Evolutionary conservation across 2,888 invertebrate species (phyloP).

Genomic region (Molanna angustata): DNA sequence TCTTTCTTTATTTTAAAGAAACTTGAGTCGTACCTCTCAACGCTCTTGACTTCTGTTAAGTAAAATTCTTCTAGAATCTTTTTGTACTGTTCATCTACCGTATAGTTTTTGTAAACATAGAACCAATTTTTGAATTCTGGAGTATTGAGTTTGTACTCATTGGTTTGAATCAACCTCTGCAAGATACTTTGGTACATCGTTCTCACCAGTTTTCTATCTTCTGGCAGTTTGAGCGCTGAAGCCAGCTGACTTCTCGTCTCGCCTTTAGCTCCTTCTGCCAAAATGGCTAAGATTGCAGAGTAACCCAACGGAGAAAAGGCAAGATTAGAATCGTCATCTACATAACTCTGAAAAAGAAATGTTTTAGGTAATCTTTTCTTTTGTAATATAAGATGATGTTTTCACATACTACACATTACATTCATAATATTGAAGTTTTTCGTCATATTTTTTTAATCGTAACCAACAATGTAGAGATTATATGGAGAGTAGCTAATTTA

Average conservation of each 20-base stretch:
- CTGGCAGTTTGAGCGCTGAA: slow-evolving; percentile 55
- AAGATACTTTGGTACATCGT: slow-evolving; percentile 51
- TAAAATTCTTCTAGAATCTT: slow-evolving; percentile 58
- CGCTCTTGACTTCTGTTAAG: slow-evolving; percentile 60
- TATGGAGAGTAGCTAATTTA: too few species aligned
- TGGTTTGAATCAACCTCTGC: slow-evolving; percentile 50
- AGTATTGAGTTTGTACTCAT: slow-evolving; percentile 50
- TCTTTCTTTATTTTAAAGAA: slow-evolving; percentile 42
- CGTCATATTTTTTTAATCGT: too few species aligned
- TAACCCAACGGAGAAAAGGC: slow-evolving; percentile 66
- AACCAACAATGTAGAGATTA: too few species aligned
- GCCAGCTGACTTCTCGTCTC: slow-evolving; percentile 59
- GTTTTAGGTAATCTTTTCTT: too few species aligned
- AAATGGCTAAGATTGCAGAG: slow-evolving; percentile 59
- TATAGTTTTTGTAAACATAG: slow-evolving; percentile 65
- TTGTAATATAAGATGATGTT: too few species aligned
- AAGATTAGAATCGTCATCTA: slow-evolving; percentile 55
- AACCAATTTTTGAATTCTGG: slow-evolving; percentile 66
- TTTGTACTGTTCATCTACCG: slow-evolving; percentile 59
- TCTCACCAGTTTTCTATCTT: slow-evolving; percentile 48
- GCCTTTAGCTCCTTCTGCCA: slow-evolving; percentile 62
- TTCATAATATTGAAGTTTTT: too few species aligned
- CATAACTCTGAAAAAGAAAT: slow-evolving; percentile 47
- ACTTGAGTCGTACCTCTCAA: slow-evolving; percentile 41
- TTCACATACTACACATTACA: too few species aligned